These are phyloP conservation scores for Platalea minor DNA, from an alignment of 2,797 vertebrate genomes.

Conservation along the genomic window DNA sequence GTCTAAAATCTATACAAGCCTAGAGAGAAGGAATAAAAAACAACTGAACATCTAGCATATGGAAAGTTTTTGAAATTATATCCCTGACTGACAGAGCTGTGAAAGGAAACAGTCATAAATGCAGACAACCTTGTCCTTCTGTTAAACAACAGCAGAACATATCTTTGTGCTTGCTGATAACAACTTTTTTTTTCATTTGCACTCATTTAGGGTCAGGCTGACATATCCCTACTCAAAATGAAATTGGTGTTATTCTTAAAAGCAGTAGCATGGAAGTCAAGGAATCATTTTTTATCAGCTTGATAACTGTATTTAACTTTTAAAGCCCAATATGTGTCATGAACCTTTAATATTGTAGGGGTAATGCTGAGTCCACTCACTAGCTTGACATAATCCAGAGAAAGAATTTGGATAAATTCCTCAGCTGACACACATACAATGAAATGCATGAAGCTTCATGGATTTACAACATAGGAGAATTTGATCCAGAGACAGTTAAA, in stretches of 20 bases:
- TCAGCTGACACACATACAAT: not conserved
- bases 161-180: not conserved
- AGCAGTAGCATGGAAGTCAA: not conserved
- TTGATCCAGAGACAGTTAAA: not conserved
- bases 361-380: not conserved
- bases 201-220: not conserved
- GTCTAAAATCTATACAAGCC: not conserved
- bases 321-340: not conserved
- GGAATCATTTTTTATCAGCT: not conserved
- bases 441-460: accelerated
- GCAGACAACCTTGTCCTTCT: not conserved
- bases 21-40: not conserved
- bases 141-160: not conserved
- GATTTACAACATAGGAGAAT: not conserved
- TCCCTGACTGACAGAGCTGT: not conserved
- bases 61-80: not conserved
- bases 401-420: not conserved
- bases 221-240: not conserved
- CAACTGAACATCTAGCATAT: not conserved
- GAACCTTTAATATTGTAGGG: not conserved
- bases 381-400: not conserved
- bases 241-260: not conserved
- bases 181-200: not conserved
- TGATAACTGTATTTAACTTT: not conserved
- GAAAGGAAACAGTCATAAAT: not conserved